Percentiles rank a stretch among this genome's conserved stretches.
Conservation (phyloP, 2,888 invertebrate species). For the Pyrochroa serraticornis region DNA sequence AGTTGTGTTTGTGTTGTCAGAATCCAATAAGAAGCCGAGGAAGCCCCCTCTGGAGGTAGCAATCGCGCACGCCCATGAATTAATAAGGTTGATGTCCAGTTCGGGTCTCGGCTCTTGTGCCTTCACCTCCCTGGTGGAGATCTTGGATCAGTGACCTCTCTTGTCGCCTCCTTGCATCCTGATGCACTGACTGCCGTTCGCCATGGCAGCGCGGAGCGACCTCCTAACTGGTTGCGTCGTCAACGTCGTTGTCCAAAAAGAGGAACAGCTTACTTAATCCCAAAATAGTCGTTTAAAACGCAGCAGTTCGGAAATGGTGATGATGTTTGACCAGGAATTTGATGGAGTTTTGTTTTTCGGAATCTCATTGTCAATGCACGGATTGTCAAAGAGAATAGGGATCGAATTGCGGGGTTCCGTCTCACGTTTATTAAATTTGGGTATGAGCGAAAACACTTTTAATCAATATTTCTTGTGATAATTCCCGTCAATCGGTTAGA, state of each 20-base stretch:
- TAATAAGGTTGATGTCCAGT: conserved; percentile 88
- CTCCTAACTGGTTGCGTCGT: conserved; percentile 23
- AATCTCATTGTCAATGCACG: no score
- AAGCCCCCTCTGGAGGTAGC: conserved; percentile 93
- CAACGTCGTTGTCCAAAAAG: conserved; percentile 14
- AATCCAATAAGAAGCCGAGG: conserved; percentile 88
- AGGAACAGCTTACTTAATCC: conserved; percentile 23
- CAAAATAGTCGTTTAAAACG: conserved; percentile 10
- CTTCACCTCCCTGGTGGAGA: conserved; percentile 89
- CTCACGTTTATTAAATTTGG: conserved; percentile 10
- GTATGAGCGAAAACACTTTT: no score
- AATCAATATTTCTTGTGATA: conserved; percentile 12
- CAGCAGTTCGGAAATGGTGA: conserved; percentile 12
- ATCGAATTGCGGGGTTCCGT: conserved; percentile 5
- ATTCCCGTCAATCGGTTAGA: conserved; percentile 31
- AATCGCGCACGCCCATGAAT: conserved; percentile 86
- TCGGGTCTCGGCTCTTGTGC: conserved; percentile 92
- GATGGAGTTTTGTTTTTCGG: neutral
- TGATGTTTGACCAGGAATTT: conserved; percentile 3
- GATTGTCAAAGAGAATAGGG: neutral
- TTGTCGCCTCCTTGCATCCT: conserved; percentile 23
- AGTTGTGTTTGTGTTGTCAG: conserved; percentile 61
- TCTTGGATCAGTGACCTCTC: conserved; percentile 70
- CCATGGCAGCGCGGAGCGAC: conserved; percentile 13
- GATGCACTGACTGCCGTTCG: conserved; percentile 33